Percentiles rank a stretch among this genome's conserved stretches.
phyloP scores from a whole-genome alignment of 2,888 invertebrate species.

The Lysandra coridon region DNA sequence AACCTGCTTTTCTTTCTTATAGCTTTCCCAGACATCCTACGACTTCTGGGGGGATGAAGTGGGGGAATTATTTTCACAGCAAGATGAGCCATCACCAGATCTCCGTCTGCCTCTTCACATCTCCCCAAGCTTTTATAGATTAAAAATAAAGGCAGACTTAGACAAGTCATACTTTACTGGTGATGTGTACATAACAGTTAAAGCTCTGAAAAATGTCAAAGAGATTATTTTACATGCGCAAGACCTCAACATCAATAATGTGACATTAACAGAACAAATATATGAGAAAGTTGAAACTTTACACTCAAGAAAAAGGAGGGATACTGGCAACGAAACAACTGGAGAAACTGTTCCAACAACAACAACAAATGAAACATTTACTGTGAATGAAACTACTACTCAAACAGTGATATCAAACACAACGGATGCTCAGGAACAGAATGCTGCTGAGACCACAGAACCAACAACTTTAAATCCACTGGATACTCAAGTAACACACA shows the following conservation, averaged over 20 bases:
- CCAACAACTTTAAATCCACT: constrained; percentile 41
- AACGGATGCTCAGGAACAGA: constrained; percentile 37
- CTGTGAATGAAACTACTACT: constrained; percentile 38
- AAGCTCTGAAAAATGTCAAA: constrained; percentile 58
- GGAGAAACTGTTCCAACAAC: constrained; percentile 34
- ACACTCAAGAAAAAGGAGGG: constrained; percentile 43
- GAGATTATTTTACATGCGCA: constrained; percentile 78
- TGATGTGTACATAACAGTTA: constrained; percentile 72
- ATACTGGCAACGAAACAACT: constrained; percentile 34
- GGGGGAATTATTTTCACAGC: constrained; percentile 62
- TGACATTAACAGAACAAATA: constrained; percentile 70
- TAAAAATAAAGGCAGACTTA: constrained; percentile 78
- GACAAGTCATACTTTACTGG: constrained; percentile 66
- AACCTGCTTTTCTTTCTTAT: constrained; percentile 38
- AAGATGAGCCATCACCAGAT: constrained; percentile 54
- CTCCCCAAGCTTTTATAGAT: constrained; percentile 78
- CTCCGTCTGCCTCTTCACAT: constrained; percentile 71
- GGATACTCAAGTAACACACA: constrained; percentile 65
- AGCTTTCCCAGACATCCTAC: constrained; percentile 54
- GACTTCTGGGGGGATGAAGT: constrained; percentile 72
- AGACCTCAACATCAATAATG: constrained; percentile 62
- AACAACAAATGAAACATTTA: constrained; percentile 33
- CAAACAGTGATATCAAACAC: constrained; percentile 40
- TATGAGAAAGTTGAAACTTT: constrained; percentile 64
- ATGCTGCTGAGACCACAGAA: constrained; percentile 39